Percentiles rank a stretch among this genome's conserved stretches.
phyloP scores from a whole-genome alignment of 2,888 invertebrate genomes.

The Argyra leucocephala region DNA sequence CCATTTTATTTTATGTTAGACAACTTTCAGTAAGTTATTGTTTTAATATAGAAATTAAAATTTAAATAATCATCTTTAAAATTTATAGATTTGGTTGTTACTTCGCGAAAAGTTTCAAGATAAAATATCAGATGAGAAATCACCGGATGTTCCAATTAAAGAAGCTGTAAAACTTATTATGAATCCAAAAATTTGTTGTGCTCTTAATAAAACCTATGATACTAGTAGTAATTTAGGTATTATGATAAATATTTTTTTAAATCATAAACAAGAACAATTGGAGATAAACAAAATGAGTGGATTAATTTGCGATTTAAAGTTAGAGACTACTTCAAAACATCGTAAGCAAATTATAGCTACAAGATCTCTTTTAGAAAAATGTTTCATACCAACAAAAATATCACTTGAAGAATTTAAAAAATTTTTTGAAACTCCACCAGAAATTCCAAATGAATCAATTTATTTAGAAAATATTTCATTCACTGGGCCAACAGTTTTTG shows the following conservation, averaged over 20 bases:
- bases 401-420: constrained; percentile 46
- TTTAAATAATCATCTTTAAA: neutral
- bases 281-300: constrained; percentile 48
- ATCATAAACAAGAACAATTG: constrained; percentile 47
- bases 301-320: constrained; percentile 31
- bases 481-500: constrained; percentile 37
- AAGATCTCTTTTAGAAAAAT: constrained; percentile 55
- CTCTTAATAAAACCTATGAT: constrained; percentile 49
- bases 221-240: constrained; percentile 47
- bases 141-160: constrained; percentile 53
- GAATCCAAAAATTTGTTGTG: constrained; percentile 50
- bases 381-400: constrained; percentile 46
- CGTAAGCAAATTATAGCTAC: constrained; percentile 46
- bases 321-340: constrained; percentile 24
- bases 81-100: constrained; percentile 45
- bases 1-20: constrained; percentile 56
- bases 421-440: constrained; percentile 48
- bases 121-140: constrained; percentile 37
- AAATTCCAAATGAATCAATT: constrained; percentile 36
- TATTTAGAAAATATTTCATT: constrained; percentile 32
- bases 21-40: constrained; percentile 47
- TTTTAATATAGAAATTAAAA: neutral
- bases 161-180: constrained; percentile 72
- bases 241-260: constrained; percentile 42
- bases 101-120: constrained; percentile 49